Evolutionary conservation across 2,113 vertebrate species (phyloP).

Genomic region (Tachycineta bicolor): DNA sequence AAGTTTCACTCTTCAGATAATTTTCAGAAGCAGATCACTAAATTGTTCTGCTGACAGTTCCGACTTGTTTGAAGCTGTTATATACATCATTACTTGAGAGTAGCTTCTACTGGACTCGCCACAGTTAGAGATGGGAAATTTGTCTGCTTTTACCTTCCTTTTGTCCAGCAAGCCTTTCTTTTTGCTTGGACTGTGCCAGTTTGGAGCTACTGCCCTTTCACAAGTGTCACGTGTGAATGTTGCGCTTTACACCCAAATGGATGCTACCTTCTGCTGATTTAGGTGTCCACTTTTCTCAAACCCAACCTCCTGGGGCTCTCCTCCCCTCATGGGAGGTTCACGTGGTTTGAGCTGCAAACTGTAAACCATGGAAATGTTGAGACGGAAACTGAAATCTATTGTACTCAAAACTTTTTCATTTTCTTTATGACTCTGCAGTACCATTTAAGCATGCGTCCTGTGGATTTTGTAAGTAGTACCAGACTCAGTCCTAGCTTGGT

Average conservation of each 20-base stretch:
- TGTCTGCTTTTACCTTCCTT: not conserved
- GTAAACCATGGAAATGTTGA: not conserved
- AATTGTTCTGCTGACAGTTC: not conserved
- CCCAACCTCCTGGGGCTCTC: not conserved
- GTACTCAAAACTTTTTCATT: fast-evolving
- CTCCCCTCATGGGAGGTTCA: not conserved
- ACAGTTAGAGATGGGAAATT: not conserved
- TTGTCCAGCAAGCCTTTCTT: not conserved
- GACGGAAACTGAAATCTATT: not conserved
- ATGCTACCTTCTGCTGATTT: not conserved
- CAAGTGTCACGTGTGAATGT: not conserved
- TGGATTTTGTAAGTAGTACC: not conserved
- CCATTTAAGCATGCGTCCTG: not conserved
- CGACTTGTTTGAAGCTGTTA: not conserved
- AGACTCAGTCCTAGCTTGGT: not conserved
- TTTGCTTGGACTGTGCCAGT: not conserved
- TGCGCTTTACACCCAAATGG: not conserved
- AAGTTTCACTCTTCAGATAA: not conserved
- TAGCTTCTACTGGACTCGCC: not conserved
- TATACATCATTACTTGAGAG: not conserved
- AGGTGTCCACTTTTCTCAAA: not conserved
- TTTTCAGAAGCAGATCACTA: not conserved
- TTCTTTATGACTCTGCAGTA: not conserved
- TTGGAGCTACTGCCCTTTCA: not conserved
- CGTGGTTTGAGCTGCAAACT: not conserved